Evolutionary conservation across 2,888 invertebrate species (phyloP), one percentile per base, ranked within the genome.

Genomic region (Yponomeuta evonymella): DNA sequence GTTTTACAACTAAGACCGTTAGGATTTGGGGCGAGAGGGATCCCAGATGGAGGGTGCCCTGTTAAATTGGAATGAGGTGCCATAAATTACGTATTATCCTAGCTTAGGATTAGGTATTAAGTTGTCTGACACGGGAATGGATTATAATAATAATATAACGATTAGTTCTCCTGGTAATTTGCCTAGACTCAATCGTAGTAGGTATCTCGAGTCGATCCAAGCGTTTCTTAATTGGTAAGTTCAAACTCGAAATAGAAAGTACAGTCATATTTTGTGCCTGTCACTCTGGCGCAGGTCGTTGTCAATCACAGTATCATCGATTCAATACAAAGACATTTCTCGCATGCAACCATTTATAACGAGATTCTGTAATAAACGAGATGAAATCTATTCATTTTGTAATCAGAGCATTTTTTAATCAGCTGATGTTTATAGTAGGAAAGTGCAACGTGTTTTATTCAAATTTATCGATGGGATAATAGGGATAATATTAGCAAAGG

Each of bases 211-310:
- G 51, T 58, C 15, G 8, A 58, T 12, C 51, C 5, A 15, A 58
- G 15, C 51, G 12, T 58, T 58, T 58, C 15, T 15, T 15, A 58
- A 12, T 58, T 58, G 15, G 51, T 58, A 58, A 58, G 15, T 65
- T 10, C 29, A 33, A 68, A 29, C 48, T 51, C 51, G 68, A 68
- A 68, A 51, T 58, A 68, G 68, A 68, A 68, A 68, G 68, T 68
- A 48, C 68, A 15, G 51, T 68, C 51, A 68, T 23, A 51, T 15
- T 43, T 67, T 67, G 67, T 67, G 67, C 29, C 48, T 12, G 68
- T 12, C 51, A 68, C 68, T 68, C 68, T 48, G 68, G 68, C 68
- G 68, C 67, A 67, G 67, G 51, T 64, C 64, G 29, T 51, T 68
- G 51, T 51, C 68, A 68, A 68, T 68, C 58, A 68, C 30, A 67